Base-by-base conservation (phyloP, 2,888 invertebrate species). In the Melikaiella ostensackeni region DNA sequence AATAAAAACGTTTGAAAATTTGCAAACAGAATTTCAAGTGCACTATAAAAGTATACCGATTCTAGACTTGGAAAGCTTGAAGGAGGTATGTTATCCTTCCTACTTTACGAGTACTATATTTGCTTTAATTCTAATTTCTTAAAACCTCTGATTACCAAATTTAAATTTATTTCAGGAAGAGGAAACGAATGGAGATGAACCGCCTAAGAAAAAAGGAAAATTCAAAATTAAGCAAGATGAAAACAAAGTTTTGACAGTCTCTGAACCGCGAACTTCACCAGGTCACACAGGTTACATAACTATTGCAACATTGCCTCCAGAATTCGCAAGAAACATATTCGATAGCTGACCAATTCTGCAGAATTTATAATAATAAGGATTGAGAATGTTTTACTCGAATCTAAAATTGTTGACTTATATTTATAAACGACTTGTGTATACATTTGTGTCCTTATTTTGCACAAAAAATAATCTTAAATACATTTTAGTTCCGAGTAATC, bases 231-330 rank as follows among this genome's bases (percentile, higher is more conserved):
- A 70, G 11, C 70, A 70, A 27, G 86, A 93, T 27, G 93, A 93
- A 61, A 93, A 93, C 57, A 94, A 93, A 88, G 93, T 94, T 86
- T 91, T 95, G 38, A 95, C 96, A 16, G 95, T 95, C 1, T 91
- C 95, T 5, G 95, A 97, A 86, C 95, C 97, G 9, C 89, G 93
- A 80, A 94, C 94, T 83, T 94, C 95, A 88, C 96, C 98, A 0
- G 99, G 99, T 0, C 99, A 99, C 92, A 99, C 99, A 9, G 99
- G 99, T 4, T 99, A 97, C 92, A 93, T 99, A 81, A 99, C 99
- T 21, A 96, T 98, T 89, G 98, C 98, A 6, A 97, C 98, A 0
- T 92, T 98, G 74, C 96, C 96, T 13, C 96, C 96, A 0, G 79
- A 92, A 13, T 94, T 93, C 92, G 88, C 92, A 84, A 91, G 93